These are phyloP conservation scores for Homarus gammarus DNA, from an alignment of 2,888 invertebrate genomes.

Conservation along the genomic window DNA sequence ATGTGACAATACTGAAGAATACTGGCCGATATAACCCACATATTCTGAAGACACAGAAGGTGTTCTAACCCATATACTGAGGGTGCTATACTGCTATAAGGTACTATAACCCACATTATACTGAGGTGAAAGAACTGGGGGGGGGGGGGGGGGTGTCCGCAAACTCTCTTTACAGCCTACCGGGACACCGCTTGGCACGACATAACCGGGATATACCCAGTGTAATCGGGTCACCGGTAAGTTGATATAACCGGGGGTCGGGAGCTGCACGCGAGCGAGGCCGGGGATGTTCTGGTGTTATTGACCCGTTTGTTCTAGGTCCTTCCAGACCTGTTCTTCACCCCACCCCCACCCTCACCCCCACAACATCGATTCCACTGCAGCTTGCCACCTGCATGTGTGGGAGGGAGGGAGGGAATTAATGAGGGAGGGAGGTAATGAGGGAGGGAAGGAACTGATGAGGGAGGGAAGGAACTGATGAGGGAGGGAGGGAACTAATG, in stretches of 20 bases:
- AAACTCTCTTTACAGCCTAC: too few species aligned
- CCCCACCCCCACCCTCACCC: neutral
- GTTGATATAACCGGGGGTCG: neutral
- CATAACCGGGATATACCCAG: too few species aligned
- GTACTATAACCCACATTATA: too few species aligned
- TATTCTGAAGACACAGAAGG: too few species aligned
- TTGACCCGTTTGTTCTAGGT: constrained; percentile 14
- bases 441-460: neutral
- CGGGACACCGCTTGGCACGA: too few species aligned
- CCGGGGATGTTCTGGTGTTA: neutral
- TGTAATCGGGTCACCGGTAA: too few species aligned
- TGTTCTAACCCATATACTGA: too few species aligned
- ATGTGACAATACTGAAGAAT: too few species aligned
- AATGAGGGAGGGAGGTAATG: neutral
- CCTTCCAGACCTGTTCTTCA: constrained; percentile 15
- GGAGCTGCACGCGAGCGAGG: neutral
- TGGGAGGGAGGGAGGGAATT: neutral
- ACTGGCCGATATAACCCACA: too few species aligned
- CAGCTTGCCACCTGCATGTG: neutral
- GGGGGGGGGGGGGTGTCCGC: too few species aligned
- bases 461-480: neutral
- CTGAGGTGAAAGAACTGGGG: too few species aligned
- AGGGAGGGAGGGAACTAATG: neutral
- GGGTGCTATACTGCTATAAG: too few species aligned
- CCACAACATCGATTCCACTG: constrained; percentile 8